A percentile compares a stretch with the other conserved stretches of the same genome.
phyloP scores from a whole-genome alignment of 1,140 invertebrate genomes.

The Drosophila takahashii region DNA sequence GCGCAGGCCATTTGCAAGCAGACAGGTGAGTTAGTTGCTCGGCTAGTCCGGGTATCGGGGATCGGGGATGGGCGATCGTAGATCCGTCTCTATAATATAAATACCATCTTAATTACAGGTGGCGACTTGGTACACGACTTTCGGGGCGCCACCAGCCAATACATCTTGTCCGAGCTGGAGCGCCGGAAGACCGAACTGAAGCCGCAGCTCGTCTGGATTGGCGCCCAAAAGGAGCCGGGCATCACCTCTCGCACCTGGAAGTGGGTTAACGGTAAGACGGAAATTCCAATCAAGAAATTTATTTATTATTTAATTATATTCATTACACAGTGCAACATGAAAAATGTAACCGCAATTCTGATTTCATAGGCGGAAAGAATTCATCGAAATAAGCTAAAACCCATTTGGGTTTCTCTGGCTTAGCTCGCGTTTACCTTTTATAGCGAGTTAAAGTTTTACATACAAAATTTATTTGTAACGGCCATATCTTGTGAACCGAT shows the following conservation, averaged over 20 bases:
- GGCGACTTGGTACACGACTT: constrained; percentile 92
- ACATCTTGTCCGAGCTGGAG: constrained; percentile 92
- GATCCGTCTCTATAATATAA: neutral
- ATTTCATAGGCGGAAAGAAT: no score
- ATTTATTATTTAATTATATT: no score
- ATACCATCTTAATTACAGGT: constrained; percentile 70
- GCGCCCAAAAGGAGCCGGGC: constrained; percentile 94
- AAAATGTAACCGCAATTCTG: no score
- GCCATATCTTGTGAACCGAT: no score
- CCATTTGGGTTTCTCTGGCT: no score
- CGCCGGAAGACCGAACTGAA: constrained; percentile 91
- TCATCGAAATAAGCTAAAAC: no score
- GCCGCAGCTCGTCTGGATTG: constrained; percentile 95
- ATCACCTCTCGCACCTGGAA: constrained; percentile 93
- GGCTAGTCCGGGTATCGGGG: neutral
- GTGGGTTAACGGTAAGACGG: constrained; percentile 93
- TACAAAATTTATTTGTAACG: no score
- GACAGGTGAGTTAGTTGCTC: constrained; percentile 84
- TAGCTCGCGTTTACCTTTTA: no score
- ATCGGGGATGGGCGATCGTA: no score
- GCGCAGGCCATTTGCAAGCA: constrained; percentile 91
- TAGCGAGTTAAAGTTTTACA: no score
- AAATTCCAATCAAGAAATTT: no score
- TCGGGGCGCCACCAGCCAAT: constrained; percentile 89
- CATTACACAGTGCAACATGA: no score